Evolutionary conservation across 2,113 vertebrate genomes (phyloP), one percentile per base, ranked within the genome.

Genomic region (Mellivora capensis): DNA sequence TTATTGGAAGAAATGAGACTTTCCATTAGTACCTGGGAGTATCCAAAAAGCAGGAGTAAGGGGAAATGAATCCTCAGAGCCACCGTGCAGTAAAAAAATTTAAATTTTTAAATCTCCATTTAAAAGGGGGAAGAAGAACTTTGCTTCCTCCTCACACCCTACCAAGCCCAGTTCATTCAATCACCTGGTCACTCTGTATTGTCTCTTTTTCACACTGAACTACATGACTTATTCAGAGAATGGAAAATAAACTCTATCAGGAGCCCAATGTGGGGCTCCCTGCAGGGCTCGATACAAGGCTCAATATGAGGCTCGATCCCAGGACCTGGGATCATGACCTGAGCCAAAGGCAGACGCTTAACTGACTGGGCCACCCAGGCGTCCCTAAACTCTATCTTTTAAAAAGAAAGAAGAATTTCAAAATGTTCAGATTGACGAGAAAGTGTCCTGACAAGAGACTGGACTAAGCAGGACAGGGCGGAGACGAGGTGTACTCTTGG

Each of bases 371-470:
- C 67, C 34, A 69, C 34, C 6, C 64, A 67, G 64, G 6, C 31
- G 0, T 15, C 67, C 67, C 67, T 39, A 76, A 84, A 87, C 23
- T 57, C 39, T 84, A 14, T 49, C 87, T n/a, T 93, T 64, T 39
- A 62, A 88, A 93, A 92, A 79, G 31, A 81, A 87, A 84, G 49
- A 76, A 71, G 87, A 93, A 87, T 91, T 72, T 67, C 34, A 15
- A 72, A 95, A 76, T 44, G 57, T 76, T 44, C 12, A 71, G 82
- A 94, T 39, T 37, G 74, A 92, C 87, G 52, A 91, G 79, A 77
- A 67, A 77, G 72, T 37, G 3, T 91, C 77, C 76, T 74, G 77
- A 54, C 23, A 39, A 64, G 77, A 86, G 34, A 49, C 84, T 12
- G 14, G 34, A 17, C 17, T 18, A 25, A 54, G 52, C 37, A 2